phyloP scores from a whole-genome alignment of 2,888 invertebrate species.

The Melitaea athalia region DNA sequence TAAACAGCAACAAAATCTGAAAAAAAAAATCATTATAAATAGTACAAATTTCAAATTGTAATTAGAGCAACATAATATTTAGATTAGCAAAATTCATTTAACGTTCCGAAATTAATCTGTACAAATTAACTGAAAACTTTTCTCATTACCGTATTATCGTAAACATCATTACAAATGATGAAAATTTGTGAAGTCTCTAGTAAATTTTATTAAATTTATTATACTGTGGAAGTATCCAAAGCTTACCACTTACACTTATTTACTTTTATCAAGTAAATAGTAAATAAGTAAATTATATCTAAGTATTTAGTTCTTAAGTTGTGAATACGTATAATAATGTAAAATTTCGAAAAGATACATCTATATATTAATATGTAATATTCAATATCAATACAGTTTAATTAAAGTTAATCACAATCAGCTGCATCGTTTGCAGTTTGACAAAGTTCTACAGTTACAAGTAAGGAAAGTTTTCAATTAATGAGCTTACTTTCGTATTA shows the following conservation, averaged over 20 bases:
- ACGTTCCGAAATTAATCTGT: slow-evolving; percentile 27
- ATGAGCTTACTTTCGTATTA: slow-evolving; percentile 27
- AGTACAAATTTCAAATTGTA: not conserved
- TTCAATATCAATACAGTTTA: no score
- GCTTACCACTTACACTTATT: no score
- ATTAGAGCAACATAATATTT: slow-evolving; percentile 6
- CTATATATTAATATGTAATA: no score
- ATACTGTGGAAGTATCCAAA: no score
- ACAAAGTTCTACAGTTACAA: slow-evolving; percentile 3
- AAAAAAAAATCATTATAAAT: no score
- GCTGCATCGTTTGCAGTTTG: not conserved
- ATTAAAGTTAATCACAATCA: not conserved
- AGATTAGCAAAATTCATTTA: slow-evolving; percentile 12
- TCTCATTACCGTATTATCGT: slow-evolving; percentile 30
- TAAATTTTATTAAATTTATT: no score
- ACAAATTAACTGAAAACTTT: slow-evolving; percentile 33
- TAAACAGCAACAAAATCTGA: no score
- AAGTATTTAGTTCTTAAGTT: no score
- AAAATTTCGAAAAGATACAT: no score
- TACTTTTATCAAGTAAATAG: no score
- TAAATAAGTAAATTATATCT: no score
- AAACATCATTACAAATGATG: slow-evolving; percentile 14
- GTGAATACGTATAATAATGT: no score
- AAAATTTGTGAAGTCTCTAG: slow-evolving; percentile 2
- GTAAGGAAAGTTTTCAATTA: slow-evolving; percentile 29